Evolutionary conservation across 2,113 vertebrate species (phyloP).

Genomic region (Myiopsitta monachus): DNA sequence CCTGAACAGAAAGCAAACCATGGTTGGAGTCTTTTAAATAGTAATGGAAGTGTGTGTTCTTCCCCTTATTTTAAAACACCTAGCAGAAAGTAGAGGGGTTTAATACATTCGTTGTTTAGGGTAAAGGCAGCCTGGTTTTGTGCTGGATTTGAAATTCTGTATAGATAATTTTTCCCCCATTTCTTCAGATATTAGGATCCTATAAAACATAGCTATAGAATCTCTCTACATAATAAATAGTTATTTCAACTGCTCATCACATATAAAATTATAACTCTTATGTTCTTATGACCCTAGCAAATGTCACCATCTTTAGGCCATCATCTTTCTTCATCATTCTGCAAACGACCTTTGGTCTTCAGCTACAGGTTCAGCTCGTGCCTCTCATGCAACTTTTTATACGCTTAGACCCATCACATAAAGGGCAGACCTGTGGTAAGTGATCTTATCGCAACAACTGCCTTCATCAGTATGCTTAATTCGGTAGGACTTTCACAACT

Average conservation of each 20-base stretch:
- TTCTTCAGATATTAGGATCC: background rate
- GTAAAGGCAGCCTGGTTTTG: background rate
- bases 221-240: background rate
- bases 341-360: slow-evolving; percentile 74
- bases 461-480: background rate
- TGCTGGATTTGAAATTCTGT: background rate
- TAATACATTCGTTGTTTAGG: background rate
- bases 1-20: background rate
- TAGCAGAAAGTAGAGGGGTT: background rate
- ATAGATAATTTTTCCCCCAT: background rate
- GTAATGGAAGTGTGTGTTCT: background rate
- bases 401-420: slow-evolving; percentile 59
- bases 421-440: slow-evolving; percentile 85
- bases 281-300: slow-evolving; percentile 69
- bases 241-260: background rate
- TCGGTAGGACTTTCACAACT: background rate
- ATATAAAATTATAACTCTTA: background rate
- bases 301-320: slow-evolving; percentile 81
- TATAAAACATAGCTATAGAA: background rate
- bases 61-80: background rate
- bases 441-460: background rate
- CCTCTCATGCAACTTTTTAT: slow-evolving; percentile 89
- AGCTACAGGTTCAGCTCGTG: slow-evolving; percentile 81
- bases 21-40: background rate
- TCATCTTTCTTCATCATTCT: slow-evolving; percentile 85